These are phyloP conservation scores for Lapara coniferarum DNA, from an alignment of 2,888 invertebrate genomes.

Conservation along the genomic window DNA sequence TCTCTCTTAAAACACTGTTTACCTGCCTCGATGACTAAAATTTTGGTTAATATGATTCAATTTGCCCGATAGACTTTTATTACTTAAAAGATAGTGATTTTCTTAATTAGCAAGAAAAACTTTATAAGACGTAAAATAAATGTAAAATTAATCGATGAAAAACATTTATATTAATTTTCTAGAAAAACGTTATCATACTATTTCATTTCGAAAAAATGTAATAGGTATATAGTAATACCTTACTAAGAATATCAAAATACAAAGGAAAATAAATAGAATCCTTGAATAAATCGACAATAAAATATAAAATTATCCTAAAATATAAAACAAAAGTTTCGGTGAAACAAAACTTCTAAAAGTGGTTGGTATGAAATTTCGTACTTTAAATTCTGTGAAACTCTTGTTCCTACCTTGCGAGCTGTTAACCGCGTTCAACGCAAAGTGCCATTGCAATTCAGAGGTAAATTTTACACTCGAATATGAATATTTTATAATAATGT, in stretches of 20 bases:
- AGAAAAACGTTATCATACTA: background rate
- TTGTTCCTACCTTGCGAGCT: background rate
- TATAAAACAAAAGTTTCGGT: background rate
- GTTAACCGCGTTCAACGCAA: background rate
- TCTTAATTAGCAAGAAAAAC: background rate
- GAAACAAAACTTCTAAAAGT: background rate
- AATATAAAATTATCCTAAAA: background rate
- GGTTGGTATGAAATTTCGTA: conserved; percentile 4
- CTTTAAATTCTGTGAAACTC: conserved; percentile 5
- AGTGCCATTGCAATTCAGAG: background rate
- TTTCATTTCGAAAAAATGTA: too few relatives aligned
- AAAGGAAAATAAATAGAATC: background rate
- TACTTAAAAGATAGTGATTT: background rate
- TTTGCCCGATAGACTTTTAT: too few relatives aligned
- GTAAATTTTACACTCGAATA: background rate
- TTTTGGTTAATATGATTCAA: too few relatives aligned
- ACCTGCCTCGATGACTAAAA: background rate
- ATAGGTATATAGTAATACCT: background rate
- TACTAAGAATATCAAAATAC: background rate
- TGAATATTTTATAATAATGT: background rate
- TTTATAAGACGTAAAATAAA: too few relatives aligned
- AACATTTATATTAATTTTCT: too few relatives aligned
- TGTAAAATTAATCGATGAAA: too few relatives aligned
- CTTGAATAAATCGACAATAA: background rate
- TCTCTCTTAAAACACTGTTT: background rate